Evolutionary conservation across 1,140 invertebrate genomes (phyloP).

Genomic region (Odontomachus brunneus): DNA sequence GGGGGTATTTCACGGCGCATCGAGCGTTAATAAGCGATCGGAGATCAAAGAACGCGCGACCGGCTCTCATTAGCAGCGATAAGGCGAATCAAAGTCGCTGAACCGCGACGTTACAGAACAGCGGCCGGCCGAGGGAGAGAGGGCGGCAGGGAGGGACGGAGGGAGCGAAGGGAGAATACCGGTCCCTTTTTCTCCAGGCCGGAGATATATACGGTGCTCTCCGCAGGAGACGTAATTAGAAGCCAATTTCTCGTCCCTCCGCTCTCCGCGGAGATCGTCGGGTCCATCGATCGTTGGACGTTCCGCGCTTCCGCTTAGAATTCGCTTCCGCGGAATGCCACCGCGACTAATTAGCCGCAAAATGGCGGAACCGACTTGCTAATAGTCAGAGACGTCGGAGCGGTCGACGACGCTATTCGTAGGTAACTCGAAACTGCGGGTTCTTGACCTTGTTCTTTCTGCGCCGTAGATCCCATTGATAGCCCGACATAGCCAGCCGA

Average conservation of each 20-base stretch:
- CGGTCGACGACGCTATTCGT: too few species aligned
- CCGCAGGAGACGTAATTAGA: conserved; percentile 67
- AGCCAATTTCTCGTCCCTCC: conserved; percentile 38
- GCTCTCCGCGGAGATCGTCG: background rate
- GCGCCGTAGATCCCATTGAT: too few species aligned
- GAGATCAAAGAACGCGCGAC: conserved; percentile 49
- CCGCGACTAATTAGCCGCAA: conserved; percentile 4
- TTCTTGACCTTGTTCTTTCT: too few species aligned
- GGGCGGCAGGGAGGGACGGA: background rate
- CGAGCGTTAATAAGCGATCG: conserved; percentile 47
- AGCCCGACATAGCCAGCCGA: too few species aligned
- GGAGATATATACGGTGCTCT: conserved; percentile 57
- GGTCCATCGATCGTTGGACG: background rate
- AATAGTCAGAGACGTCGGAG: too few species aligned
- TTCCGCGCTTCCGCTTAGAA: background rate
- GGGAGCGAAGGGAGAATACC: conserved; percentile 38
- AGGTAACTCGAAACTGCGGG: too few species aligned
- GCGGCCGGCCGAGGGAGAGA: too few species aligned
- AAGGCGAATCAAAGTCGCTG: conserved; percentile 46
- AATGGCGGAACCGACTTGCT: background rate
- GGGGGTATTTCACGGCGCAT: conserved; percentile 10
- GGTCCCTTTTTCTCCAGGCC: conserved; percentile 69
- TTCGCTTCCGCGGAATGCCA: conserved; percentile 10
- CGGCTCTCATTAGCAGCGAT: conserved; percentile 48
- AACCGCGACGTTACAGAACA: conserved; percentile 30